Conservation (phyloP, 2,888 invertebrate genomes). For the Torymus aiolomorphi region DNA sequence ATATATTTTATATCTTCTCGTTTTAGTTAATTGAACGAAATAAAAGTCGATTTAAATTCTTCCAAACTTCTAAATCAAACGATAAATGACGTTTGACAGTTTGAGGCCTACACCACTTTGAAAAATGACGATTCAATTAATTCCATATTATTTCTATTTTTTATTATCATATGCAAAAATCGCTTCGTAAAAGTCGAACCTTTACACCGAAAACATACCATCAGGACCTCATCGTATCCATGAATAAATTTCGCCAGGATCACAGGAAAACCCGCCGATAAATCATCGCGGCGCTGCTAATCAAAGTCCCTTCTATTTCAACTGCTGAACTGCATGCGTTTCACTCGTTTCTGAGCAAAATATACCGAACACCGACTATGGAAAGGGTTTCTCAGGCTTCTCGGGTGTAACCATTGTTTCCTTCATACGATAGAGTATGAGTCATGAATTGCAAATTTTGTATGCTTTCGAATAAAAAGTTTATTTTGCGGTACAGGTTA, state of each 20-base stretch:
- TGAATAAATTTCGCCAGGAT: constrained; percentile 46
- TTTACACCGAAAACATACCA: constrained; percentile 16
- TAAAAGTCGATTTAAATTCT: no score
- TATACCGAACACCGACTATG: constrained; percentile 26
- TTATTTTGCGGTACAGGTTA: no score
- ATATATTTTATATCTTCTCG: no score
- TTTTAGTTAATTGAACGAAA: no score
- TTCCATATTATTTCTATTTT: neutral
- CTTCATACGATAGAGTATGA: no score
- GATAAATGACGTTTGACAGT: no score
- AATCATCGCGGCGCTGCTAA: constrained; percentile 43
- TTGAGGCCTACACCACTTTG: neutral
- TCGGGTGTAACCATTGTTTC: neutral
- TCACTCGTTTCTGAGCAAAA: constrained; percentile 33
- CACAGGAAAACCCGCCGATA: constrained; percentile 46
- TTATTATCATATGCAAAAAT: neutral
- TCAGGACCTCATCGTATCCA: constrained; percentile 28
- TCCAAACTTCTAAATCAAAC: no score
- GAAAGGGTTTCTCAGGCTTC: constrained; percentile 24
- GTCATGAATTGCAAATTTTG: no score
- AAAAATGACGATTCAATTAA: constrained; percentile 8
- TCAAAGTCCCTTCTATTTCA: constrained; percentile 47
- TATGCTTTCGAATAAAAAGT: no score
- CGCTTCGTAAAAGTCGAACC: constrained; percentile 24
- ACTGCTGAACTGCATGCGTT: constrained; percentile 12